Evolutionary conservation across 2,113 vertebrate species (phyloP).

Genomic region (Dromaius novaehollandiae): DNA sequence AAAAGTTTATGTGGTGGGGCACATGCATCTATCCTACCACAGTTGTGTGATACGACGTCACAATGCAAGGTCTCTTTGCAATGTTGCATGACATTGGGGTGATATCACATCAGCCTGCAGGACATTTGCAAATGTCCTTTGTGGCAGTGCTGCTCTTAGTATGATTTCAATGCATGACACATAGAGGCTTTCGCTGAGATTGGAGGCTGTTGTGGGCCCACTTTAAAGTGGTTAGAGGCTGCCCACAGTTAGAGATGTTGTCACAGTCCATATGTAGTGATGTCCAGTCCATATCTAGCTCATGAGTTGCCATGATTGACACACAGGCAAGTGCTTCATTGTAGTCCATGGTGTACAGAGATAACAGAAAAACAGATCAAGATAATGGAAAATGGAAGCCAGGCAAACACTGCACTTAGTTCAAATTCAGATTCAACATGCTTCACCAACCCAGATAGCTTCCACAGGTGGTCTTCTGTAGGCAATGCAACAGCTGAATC

Average conservation of each 20-base stretch:
- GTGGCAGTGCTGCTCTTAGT: background rate
- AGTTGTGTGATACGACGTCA: background rate
- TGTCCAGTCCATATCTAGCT: background rate
- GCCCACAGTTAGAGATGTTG: background rate
- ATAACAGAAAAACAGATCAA: background rate
- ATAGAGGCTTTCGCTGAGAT: background rate
- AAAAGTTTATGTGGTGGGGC: background rate
- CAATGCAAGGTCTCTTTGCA: background rate
- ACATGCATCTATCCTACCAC: accelerated
- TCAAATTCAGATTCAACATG: background rate
- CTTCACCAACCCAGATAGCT: background rate
- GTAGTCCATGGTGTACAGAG: background rate
- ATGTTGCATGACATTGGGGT: background rate
- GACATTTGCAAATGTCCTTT: background rate
- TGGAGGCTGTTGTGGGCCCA: background rate
- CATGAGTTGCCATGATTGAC: background rate
- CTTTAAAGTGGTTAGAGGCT: background rate
- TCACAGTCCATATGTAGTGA: background rate
- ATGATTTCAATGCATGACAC: background rate
- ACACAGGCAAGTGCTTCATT: background rate
- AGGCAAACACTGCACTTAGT: background rate
- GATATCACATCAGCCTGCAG: background rate
- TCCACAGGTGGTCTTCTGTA: background rate
- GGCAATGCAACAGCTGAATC: background rate
- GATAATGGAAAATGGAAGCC: background rate